Base-by-base conservation (phyloP, 2,797 vertebrate genomes). In the Myripristis jacobus region DNA sequence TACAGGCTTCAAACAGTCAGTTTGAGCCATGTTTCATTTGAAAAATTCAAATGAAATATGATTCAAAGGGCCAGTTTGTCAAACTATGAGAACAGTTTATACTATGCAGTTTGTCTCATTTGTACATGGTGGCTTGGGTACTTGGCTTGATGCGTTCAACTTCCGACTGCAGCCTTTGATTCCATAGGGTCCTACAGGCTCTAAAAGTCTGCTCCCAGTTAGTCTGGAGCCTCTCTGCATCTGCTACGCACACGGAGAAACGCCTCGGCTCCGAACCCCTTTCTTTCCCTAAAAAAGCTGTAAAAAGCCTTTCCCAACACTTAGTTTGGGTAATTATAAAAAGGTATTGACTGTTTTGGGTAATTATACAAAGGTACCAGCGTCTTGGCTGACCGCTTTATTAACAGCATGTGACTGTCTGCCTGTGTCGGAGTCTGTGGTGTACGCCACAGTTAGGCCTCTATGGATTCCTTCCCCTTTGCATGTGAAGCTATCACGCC, bases 181-280 rank as follows among this genome's bases (percentile, higher is more conserved):
- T 85, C 31, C 46, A 63, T 31, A 5, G 53, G 58, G 81, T n/a
- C 67, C 27, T 66, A 65, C 48, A 27, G 58, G 70, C 68, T 77
- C 52, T 77, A 2, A 70, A 74, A 27, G 84, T 88, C 87, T 85
- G 91, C 86, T 92, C 91, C 90, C 91, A 92, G 89, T 89, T 91
- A 89, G 91, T 86, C 82, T 87, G 90, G 87, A 92, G 90, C 81
- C 87, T 71, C 73, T 81, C 80, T 91, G 88, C 93, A 94, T 95
- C 92, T 94, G 93, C 86, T 92, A 51, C 66, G 52, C 93, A 93
- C 88, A 89, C 90, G 74, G 60, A 75, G 83, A 73, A 57, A 56
- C 15, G 77, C 70, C 61, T 71, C 72, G 68, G 74, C 83, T 87
- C 80, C 77, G 72, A 79, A 75, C 51, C 27, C 65, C 52, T 83